Conservation (phyloP, 2,113 vertebrate genomes). For the Lampris megalopsis region DNA sequence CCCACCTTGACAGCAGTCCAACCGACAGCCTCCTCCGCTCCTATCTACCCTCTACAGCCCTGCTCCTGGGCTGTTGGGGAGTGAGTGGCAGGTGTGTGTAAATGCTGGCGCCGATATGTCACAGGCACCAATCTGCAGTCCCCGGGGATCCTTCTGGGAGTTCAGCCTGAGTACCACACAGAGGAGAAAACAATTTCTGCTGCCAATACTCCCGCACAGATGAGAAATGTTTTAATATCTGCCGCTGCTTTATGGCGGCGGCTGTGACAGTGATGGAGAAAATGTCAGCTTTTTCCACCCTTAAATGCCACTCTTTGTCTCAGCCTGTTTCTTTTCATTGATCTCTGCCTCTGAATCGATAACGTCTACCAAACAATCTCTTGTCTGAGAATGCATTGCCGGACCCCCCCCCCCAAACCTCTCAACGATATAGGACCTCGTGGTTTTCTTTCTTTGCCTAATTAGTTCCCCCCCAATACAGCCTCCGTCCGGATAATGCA, state of each 20-base stretch:
- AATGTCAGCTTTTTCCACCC: constrained; percentile 96
- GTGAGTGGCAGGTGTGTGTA: constrained; percentile 80
- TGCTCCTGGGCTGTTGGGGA: constrained; percentile 70
- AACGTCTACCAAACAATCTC: constrained; percentile 77
- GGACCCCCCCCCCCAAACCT: constrained; percentile 69
- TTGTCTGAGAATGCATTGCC: constrained; percentile 88
- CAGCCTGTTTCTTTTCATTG: constrained; percentile 93
- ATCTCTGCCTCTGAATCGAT: constrained; percentile 91
- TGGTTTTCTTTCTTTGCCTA: constrained; percentile 75
- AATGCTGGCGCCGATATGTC: constrained; percentile 91
- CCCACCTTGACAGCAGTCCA: constrained; percentile 74
- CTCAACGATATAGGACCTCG: constrained; percentile 63
- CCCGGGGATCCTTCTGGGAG: constrained; percentile 91
- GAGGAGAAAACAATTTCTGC: constrained; percentile 98
- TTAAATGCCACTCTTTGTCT: constrained; percentile 98
- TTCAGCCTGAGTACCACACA: constrained; percentile 96
- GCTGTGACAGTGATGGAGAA: constrained; percentile 98
- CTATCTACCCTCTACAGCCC: constrained; percentile 81
- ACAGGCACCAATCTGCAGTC: constrained; percentile 94
- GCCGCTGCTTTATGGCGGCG: constrained; percentile 93
- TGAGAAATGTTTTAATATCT: constrained; percentile 99
- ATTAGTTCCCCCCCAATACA: constrained; percentile 72
- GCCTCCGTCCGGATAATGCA: constrained; percentile 46
- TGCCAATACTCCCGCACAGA: constrained; percentile 97
- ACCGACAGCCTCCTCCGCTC: constrained; percentile 66